Evolutionary conservation across 1,140 invertebrate genomes (phyloP).

Genomic region (Conus betulinus): DNA sequence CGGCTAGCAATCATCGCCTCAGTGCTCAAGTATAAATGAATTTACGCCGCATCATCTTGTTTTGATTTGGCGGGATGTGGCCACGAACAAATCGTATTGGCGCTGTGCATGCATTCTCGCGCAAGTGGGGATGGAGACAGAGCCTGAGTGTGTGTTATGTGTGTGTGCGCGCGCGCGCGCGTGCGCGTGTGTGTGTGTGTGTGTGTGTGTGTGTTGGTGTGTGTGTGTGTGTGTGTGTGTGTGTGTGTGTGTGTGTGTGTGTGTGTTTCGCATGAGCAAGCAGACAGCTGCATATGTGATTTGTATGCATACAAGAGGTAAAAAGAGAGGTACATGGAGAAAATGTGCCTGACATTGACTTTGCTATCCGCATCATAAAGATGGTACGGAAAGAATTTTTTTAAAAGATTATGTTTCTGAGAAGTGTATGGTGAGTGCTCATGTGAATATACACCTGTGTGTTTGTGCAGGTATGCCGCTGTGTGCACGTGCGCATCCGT

Average conservation of each 20-base stretch:
- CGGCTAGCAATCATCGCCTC: neutral
- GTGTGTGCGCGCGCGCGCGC: neutral
- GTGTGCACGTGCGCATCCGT: neutral
- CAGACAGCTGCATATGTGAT: no score
- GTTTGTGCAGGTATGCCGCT: neutral
- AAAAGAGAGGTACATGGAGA: no score
- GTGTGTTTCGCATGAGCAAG: no score
- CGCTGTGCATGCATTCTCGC: neutral
- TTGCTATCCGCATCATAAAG: no score
- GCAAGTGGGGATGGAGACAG: neutral
- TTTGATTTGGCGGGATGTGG: neutral
- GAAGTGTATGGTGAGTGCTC: no score
- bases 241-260: no score
- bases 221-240: neutral
- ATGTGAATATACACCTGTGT: neutral
- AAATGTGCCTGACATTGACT: no score
- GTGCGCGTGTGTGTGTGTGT: neutral
- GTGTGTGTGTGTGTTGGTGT: constrained; percentile 2
- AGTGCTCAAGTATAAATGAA: neutral
- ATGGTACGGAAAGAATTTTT: no score
- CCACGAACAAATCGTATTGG: neutral
- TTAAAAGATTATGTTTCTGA: no score
- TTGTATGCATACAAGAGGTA: no score
- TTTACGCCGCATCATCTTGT: neutral
- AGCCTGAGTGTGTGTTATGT: neutral